A percentile compares a stretch with the other conserved stretches of the same genome.
Evolutionary conservation across 2,797 vertebrate species (phyloP).

Genomic region (Tenualosa ilisha): DNA sequence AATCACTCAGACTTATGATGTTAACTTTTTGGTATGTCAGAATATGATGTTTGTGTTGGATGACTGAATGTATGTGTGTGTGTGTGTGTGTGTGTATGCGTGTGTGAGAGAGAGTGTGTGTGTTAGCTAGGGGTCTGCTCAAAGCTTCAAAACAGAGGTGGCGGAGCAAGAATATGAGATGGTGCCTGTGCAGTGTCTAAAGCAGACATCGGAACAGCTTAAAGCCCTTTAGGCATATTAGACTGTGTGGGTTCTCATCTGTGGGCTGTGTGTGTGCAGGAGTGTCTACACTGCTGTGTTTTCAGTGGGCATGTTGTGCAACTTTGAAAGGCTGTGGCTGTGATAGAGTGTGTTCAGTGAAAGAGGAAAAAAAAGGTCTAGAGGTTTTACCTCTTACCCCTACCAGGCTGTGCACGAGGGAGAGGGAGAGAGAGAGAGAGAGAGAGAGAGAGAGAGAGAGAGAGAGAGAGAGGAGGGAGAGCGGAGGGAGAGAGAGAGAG

Average conservation of each 20-base stretch:
- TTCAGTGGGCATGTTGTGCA: not conserved
- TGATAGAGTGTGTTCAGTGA: not conserved
- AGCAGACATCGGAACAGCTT: not conserved
- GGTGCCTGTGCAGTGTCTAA: not conserved
- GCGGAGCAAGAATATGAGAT: not conserved
- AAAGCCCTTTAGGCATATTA: not conserved
- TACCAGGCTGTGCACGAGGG: no score
- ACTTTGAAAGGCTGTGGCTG: not conserved
- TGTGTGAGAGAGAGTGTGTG: not conserved
- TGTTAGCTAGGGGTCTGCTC: not conserved
- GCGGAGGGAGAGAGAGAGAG: no score
- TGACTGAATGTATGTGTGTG: slow-evolving; percentile 20
- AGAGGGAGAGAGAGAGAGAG: no score
- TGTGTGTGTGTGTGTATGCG: not conserved
- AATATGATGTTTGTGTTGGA: slow-evolving; percentile 39
- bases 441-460: no score
- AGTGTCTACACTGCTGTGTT: not conserved
- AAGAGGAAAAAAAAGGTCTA: not conserved
- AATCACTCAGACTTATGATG: slow-evolving; percentile 20
- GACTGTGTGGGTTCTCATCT: not conserved
- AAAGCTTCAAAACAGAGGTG: not conserved
- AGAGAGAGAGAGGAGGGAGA: no score
- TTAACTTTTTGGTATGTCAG: slow-evolving; percentile 38
- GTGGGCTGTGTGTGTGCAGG: not conserved
- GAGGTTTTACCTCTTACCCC: not conserved